Percentiles rank a stretch among this genome's conserved stretches.
Conservation (phyloP, 2,888 invertebrate genomes). For the Melanchra persicariae region DNA sequence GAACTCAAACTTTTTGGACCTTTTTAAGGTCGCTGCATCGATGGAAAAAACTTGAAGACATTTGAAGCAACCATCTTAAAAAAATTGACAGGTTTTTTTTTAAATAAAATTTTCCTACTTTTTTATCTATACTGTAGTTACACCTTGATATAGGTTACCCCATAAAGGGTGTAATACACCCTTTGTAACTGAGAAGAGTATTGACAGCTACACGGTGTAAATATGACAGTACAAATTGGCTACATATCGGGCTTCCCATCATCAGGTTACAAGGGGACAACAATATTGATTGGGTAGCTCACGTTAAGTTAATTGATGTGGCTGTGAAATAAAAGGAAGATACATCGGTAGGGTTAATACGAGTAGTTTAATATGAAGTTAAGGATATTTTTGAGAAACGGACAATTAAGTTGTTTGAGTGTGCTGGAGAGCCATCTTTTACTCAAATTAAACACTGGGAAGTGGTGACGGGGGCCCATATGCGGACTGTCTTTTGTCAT, state of each 20-base stretch:
- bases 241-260: slow-evolving; percentile 50
- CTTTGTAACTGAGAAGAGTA: slow-evolving; percentile 42
- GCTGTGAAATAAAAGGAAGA: background rate
- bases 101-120: background rate
- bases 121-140: slow-evolving; percentile 1
- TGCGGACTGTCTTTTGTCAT: no score
- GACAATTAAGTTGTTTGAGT: background rate
- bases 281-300: slow-evolving; percentile 43
- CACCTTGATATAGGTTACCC: slow-evolving; percentile 26
- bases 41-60: no score
- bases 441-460: no score
- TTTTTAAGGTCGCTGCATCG: no score
- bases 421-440: background rate
- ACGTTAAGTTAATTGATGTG: slow-evolving; percentile 30
- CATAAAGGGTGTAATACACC: slow-evolving; percentile 29
- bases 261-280: slow-evolving; percentile 57
- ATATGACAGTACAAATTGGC: slow-evolving; percentile 64
- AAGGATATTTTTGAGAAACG: background rate
- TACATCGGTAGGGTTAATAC: background rate
- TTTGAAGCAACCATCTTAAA: background rate
- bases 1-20: no score
- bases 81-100: no score
- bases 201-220: slow-evolving; percentile 59
- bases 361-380: background rate
- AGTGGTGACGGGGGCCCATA: no score